These are phyloP conservation scores for Diploptera punctata DNA, from an alignment of 2,888 invertebrate species.

Conservation along the genomic window DNA sequence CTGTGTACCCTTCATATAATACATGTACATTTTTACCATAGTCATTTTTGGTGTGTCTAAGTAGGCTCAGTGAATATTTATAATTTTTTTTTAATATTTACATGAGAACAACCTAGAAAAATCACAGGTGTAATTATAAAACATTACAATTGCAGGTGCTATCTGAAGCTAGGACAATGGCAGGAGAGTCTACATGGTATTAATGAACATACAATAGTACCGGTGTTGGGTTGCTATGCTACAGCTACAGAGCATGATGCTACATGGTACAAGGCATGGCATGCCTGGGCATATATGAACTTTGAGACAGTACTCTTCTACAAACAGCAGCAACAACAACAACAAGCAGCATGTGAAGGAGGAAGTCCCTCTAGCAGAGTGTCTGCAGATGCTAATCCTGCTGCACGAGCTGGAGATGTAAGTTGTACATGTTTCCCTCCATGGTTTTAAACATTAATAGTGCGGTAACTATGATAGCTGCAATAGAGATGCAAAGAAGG, in stretches of 20 bases:
- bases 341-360: constrained; percentile 14
- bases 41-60: too few relatives aligned
- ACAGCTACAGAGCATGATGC: constrained; percentile 85
- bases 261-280: constrained; percentile 98
- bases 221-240: constrained; percentile 77
- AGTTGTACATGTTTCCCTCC: too few relatives aligned
- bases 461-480: background rate
- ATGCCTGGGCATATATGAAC: constrained; percentile 97
- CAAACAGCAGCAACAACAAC: constrained; percentile 58
- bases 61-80: too few relatives aligned
- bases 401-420: constrained; percentile 32
- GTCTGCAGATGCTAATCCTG: background rate
- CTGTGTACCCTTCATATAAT: too few relatives aligned
- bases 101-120: too few relatives aligned
- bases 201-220: constrained; percentile 77
- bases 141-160: constrained; percentile 88
- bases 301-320: constrained; percentile 88
- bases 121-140: too few relatives aligned
- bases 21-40: too few relatives aligned
- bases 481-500: too few relatives aligned
- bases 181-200: constrained; percentile 86
- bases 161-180: constrained; percentile 95
- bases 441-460: too few relatives aligned
- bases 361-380: background rate
- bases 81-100: too few relatives aligned